Evolutionary conservation across 1,140 invertebrate species (phyloP), one percentile per base, ranked within the genome.

Genomic region (Orussus abietinus): DNA sequence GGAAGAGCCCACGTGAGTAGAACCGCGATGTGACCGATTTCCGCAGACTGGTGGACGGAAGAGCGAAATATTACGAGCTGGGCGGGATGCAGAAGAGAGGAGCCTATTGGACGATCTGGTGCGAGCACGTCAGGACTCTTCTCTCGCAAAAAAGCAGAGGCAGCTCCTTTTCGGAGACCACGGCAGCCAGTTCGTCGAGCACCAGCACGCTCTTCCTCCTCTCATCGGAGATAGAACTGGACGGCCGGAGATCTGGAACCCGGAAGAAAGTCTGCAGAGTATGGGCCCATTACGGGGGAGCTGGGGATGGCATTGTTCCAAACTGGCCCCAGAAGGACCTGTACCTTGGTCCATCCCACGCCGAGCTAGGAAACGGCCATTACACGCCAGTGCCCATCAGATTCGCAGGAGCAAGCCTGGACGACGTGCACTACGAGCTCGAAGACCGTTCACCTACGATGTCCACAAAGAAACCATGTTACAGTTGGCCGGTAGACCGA

Each of bases 31-130:
- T n/a, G n/a, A n/a, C n/a, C n/a, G n/a, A n/a, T n/a, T n/a, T n/a
- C n/a, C n/a, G 21, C 48, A 67, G 64, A 53, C 57, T 69, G 10
- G 40, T 64, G 11, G 53, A 66, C 32, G 64, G 65, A 12, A 57
- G 57, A 45, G 45, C 46, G 7, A 57, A 45, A 12, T 71, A 68
- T 37, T 71, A 62, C 41, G 68, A 71, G 30, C 53, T 69, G 12
- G 62, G 60, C 4, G 66, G 62, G 13, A 30, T 49, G 21, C 45
- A 40, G 0, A 33, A 49, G 4, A 51, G 47, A 10, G 40, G 20
- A 11, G 62, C 73, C 50, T 68, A 65, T 36, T 82, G 80, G 80
- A 64, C 65, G 20, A 53, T 78, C 6, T 82, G 80, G 80, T 75
- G 74, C 37, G 68, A 76, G 19, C 57, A 69, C 7, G 62, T 79